Base-by-base conservation (phyloP, 1,140 invertebrate genomes). In the Augochlora pura region DNA sequence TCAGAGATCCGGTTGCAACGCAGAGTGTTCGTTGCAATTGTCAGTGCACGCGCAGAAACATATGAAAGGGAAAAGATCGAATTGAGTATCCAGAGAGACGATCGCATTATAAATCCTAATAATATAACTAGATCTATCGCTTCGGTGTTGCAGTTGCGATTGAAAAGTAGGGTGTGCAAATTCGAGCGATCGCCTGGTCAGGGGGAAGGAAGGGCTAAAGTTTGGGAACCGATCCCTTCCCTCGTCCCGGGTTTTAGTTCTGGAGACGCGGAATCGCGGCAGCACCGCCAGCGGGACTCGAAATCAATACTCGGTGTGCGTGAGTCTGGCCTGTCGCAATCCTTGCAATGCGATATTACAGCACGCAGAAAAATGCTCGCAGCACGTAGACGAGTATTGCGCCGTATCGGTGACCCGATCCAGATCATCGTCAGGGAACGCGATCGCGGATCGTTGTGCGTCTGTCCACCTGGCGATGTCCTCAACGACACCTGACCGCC, bases 271-370 rank as follows among this genome's bases (percentile, higher is more conserved):
- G 84, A 90, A 88, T 86, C 87, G 91, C 72, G 91, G 91, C 91
- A 92, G 91, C 91, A 92, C 91, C 57, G 87, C 83, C 69, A 87
- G 76, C 88, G 85, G 81, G 86, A 80, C 85, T 86, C 85, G 89
- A 91, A 92, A 92, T 92, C 91, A 92, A 92, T 92, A 92, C 91
- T 91, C 84, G 85, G 80, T 87, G 89, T 91, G 90, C 90, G 89
- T 89, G 87, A 86, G 87, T 83, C 80, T 89, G 82, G 77, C 83
- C 84, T 89, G 82, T 91, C 87, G 86, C 84, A 89, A 91, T 90
- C 81, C 88, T 90, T 83, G 86, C 84, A 90, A 90, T 82, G 84
- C 81, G 84, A 91, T 88, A 90, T 86, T 86, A 81, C 68, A 78
- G 57, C 78, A 77, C 71, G 85, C 75, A 82, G 62, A 86, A 86